Conservation (phyloP, 2,797 vertebrate genomes). For the Acridotheres tristis region DNA sequence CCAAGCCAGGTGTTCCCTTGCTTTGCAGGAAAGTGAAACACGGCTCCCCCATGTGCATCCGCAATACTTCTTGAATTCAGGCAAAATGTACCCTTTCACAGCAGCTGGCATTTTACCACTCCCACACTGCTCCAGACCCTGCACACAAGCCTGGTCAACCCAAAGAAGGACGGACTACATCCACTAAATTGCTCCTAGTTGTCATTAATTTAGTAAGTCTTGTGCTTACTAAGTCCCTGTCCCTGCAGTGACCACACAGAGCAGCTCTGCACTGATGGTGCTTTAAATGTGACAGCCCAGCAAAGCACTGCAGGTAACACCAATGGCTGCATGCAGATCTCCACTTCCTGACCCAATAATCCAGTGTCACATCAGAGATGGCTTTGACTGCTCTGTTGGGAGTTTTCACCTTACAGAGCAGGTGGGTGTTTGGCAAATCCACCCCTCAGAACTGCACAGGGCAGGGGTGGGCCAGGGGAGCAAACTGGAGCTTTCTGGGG, state of each 20-base stretch:
- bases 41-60: constrained; percentile 88
- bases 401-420: constrained; percentile 87
- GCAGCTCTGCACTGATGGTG: rapidly evolving
- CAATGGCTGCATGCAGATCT: rapidly evolving
- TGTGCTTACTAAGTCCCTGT: not conserved
- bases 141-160: not conserved
- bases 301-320: not conserved
- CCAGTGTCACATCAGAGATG: constrained; percentile 80
- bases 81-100: not conserved
- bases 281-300: not conserved
- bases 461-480: constrained; percentile 80
- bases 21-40: constrained; percentile 87
- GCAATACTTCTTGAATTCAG: constrained; percentile 11
- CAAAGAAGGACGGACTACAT: not conserved
- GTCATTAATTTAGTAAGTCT: not conserved
- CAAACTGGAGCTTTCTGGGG: constrained; percentile 62
- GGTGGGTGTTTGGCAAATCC: constrained; percentile 79
- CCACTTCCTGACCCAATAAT: rapidly evolving
- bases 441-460: constrained; percentile 88
- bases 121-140: not conserved
- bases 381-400: constrained; percentile 82
- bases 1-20: constrained; percentile 83
- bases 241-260: not conserved
- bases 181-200: not conserved
- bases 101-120: not conserved